Base-by-base conservation (phyloP, 2,113 vertebrate genomes). In the Balaeniceps rex region DNA sequence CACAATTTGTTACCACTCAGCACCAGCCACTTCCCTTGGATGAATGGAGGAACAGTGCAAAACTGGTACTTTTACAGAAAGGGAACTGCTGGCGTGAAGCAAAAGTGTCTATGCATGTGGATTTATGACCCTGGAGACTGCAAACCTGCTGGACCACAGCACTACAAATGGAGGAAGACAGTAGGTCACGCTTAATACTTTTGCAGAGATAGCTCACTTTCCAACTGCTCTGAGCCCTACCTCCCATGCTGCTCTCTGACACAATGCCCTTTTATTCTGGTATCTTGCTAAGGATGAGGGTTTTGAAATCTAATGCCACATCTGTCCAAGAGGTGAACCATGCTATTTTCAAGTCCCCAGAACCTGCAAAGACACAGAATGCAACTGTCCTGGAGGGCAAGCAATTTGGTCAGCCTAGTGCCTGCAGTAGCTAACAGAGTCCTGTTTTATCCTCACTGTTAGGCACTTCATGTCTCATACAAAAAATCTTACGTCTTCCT, bases 251-350 rank as follows among this genome's bases (percentile, higher is more conserved):
- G 88, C 42, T 78, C n/a, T 47, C 46, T 75, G 38, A 3, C 47
- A 97, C 96, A 97, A 96, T 94, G 85, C 75, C 55, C 90, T 95
- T 96, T 97, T 96, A 95, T 96, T 95, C 92, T 44, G n/a, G 7
- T 65, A 86, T 92, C 79, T 70, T 71, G 47, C 85, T 68, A 47
- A 63, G 60, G 71, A 83, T 66, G 36, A 51, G 47, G 80, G 83
- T 95, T 95, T 88, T 83, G 94, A 97, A 97, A 97, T 75, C 68
- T 49, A 95, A 97, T 3, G 17, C 92, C 29, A 2, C 23, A 9
- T 42, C 54, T 88, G 54, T 88, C 79, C 68, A 88, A 94, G 60
- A 90, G 75, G 92, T 55, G 90, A 92, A 12, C 42, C 19, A 36
- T 12, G 60, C 26, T 90, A 18, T 57, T 95, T 93, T 86, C 77